Base-by-base conservation (phyloP, 2,888 invertebrate species). In the Spilosoma lubricipeda region DNA sequence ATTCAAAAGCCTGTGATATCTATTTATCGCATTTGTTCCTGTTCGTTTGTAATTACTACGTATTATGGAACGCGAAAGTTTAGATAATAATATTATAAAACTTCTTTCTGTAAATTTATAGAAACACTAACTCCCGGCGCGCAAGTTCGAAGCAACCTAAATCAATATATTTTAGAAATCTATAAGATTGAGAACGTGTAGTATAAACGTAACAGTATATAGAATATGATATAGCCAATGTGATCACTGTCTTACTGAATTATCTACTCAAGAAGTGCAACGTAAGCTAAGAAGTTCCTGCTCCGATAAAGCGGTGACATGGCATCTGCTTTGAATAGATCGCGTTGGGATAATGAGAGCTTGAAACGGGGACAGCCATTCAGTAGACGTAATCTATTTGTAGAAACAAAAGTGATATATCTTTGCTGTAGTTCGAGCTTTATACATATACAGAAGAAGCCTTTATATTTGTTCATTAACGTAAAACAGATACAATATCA, bases 241-340 rank as follows among this genome's bases (percentile, higher is more conserved):
- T 23, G 52, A 36, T 48, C 36, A 20, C 56, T 65, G 65, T 30
- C 59, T 70, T 67, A 72, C 56, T 63, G 39, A 70, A 59, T 72
- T 72, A 76, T 70, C 73, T 76, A 68, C 33, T 67, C 33, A 59
- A 69, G 67, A 64, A 73, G 45, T 52, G 72, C 70, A 70, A 36
- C 39, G 73, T 68, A 71, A 68, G 67, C 67, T 59, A 65, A 76
- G 73, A 70, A 76, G 75, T 76, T 76, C 72, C 72, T 72, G 67
- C 27, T 18, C 20, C 67, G 76, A 76, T 76, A 76, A 73, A 70
- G n/a, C 48, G 70, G 70, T 65, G 73, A 76, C 76, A 70, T 65
- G 72, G 59, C 70, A 67, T 73, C 67, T 73, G 56, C 69, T 75
- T 71, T 73, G 73, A 73, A 76, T 76, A 70, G 73, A 76, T 76